Evolutionary conservation across 2,888 invertebrate genomes (phyloP).

Genomic region (Leucania comma): DNA sequence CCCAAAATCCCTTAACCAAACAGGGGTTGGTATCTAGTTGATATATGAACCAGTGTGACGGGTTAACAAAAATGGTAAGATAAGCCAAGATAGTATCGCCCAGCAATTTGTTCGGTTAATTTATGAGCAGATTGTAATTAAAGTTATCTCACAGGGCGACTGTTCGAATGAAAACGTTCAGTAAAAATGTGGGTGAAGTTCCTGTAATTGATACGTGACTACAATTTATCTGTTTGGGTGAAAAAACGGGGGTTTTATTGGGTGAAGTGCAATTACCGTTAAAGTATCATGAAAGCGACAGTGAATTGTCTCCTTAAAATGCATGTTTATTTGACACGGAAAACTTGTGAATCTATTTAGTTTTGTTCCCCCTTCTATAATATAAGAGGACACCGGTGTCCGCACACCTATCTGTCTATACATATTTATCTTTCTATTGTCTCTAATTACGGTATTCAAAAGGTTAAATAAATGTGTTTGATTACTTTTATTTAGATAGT

Average conservation of each 20-base stretch:
- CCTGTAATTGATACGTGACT: constrained; percentile 51
- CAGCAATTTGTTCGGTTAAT: constrained; percentile 81
- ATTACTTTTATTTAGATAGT: no score
- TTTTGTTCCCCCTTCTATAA: no score
- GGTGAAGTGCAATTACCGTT: neutral
- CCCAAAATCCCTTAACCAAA: constrained; percentile 47
- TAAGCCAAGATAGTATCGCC: constrained; percentile 70
- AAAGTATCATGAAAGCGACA: no score
- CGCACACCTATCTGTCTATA: no score
- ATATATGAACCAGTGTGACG: constrained; percentile 72
- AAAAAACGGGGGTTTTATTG: neutral
- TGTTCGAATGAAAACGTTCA: constrained; percentile 42
- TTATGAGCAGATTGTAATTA: constrained; percentile 78
- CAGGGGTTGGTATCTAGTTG: constrained; percentile 72
- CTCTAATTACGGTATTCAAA: no score
- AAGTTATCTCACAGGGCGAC: constrained; percentile 71
- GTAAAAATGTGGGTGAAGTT: constrained; percentile 33
- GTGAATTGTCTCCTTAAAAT: neutral
- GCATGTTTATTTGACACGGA: neutral
- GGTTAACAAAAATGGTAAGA: constrained; percentile 79
- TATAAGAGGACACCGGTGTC: no score
- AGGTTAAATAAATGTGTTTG: no score
- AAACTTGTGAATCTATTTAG: no score
- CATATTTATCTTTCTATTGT: no score
- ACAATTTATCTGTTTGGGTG: constrained; percentile 25